These are phyloP conservation scores for Sipha maydis DNA, from an alignment of 2,888 invertebrate genomes.

Conservation along the genomic window DNA sequence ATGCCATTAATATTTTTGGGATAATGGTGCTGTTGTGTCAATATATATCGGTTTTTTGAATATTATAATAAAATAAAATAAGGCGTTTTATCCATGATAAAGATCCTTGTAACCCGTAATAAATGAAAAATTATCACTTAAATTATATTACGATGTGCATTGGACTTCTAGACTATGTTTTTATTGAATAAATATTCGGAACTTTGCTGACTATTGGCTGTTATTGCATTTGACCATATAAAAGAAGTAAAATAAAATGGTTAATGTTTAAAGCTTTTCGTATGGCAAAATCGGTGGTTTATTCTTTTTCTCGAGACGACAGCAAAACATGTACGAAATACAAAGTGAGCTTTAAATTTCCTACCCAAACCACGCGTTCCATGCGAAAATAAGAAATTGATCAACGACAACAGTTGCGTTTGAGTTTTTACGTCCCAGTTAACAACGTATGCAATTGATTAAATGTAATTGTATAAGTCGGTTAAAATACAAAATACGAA, in stretches of 20 bases:
- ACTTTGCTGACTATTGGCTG: constrained; percentile 28
- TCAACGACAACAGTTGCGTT: background rate
- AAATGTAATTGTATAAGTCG: background rate
- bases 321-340: constrained; percentile 39
- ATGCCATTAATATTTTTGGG: background rate
- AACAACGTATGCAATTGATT: background rate
- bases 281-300: constrained; percentile 21
- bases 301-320: background rate
- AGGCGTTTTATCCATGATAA: background rate
- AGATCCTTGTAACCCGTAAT: background rate
- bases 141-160: constrained; percentile 23
- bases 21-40: background rate
- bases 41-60: background rate
- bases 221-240: constrained; percentile 27
- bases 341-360: constrained; percentile 34
- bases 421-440: background rate
- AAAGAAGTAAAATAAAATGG: constrained; percentile 16
- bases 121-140: constrained; percentile 40
- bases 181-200: constrained; percentile 25
- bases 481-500: background rate
- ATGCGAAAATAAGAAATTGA: constrained; percentile 17
- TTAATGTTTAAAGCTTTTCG: constrained; percentile 30
- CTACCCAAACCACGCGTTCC: background rate
- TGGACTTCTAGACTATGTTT: background rate
- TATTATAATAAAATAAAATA: background rate